A percentile compares a stretch with the other conserved stretches of the same genome.
Conservation (phyloP, 1,140 invertebrate species). For the Drosophila parabipectinata region DNA sequence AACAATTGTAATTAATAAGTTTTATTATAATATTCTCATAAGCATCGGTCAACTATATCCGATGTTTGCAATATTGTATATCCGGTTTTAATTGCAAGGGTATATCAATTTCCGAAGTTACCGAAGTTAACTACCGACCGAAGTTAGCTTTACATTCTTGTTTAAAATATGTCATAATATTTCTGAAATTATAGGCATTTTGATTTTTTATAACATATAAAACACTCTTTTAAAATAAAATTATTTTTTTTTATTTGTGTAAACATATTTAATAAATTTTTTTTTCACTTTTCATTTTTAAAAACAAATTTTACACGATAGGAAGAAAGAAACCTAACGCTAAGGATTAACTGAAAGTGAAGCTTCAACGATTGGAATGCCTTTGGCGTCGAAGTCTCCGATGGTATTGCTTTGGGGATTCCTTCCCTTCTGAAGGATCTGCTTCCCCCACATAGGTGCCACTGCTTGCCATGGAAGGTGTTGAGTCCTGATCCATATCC, state of each 20-base stretch:
- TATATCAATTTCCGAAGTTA: too few species aligned
- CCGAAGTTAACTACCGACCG: too few species aligned
- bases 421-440: too few species aligned
- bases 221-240: neutral
- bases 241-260: constrained; percentile 23
- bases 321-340: constrained; percentile 25
- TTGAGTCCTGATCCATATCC: neutral
- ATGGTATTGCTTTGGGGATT: constrained; percentile 2
- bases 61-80: too few species aligned
- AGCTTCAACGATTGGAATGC: constrained; percentile 31
- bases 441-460: neutral
- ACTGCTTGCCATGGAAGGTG: constrained; percentile 10
- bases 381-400: constrained; percentile 2
- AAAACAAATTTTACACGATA: constrained; percentile 17
- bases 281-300: constrained; percentile 14
- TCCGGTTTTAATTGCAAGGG: too few species aligned
- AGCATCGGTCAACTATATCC: too few species aligned
- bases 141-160: too few species aligned
- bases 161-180: too few species aligned
- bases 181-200: too few species aligned
- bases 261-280: constrained; percentile 18
- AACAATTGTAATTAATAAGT: too few species aligned
- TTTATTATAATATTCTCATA: too few species aligned
- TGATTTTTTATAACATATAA: too few species aligned
- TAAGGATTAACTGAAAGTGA: constrained; percentile 28